Conservation (phyloP, 1,140 invertebrate genomes). For the Drosophila littoralis region DNA sequence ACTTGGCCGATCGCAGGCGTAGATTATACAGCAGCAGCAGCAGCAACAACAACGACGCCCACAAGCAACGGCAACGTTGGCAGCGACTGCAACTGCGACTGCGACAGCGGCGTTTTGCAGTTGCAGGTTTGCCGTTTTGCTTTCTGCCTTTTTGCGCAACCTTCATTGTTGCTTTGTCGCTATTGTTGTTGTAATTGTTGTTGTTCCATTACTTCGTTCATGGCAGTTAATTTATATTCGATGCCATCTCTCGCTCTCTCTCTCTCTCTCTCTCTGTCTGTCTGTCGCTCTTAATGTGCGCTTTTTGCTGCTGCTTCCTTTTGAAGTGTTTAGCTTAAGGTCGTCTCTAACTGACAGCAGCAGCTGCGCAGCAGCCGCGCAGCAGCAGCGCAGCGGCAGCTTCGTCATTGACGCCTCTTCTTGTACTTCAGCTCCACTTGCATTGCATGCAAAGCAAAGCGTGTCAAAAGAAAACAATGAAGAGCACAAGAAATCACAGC, state of each 20-base stretch:
- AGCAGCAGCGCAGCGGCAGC: conserved; percentile 22
- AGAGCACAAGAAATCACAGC: conserved; percentile 49
- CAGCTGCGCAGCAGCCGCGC: conserved; percentile 24
- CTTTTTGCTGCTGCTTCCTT: conserved; percentile 59
- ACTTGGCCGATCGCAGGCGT: conserved; percentile 69
- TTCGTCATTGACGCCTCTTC: conserved; percentile 75
- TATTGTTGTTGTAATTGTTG: conserved; percentile 56
- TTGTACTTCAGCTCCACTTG: conserved; percentile 61
- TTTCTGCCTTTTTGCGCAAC: conserved; percentile 69
- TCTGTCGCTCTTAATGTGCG: conserved; percentile 12
- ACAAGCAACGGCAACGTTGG: conserved; percentile 44
- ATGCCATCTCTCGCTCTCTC: conserved; percentile 60
- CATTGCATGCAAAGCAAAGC: conserved; percentile 56
- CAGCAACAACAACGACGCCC: conserved; percentile 48
- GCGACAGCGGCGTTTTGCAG: conserved; percentile 37
- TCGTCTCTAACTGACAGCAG: conserved; percentile 40
- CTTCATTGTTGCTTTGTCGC: conserved; percentile 64
- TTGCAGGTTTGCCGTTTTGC: conserved; percentile 66
- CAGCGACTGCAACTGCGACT: neutral
- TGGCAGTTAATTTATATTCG: conserved; percentile 78
- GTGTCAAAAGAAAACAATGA: conserved; percentile 35
- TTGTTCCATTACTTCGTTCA: conserved; percentile 74
- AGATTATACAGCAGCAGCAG: conserved; percentile 53
- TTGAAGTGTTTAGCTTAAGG: conserved; percentile 49
- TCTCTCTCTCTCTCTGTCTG: neutral